Base-by-base conservation (phyloP, 2,113 vertebrate genomes). In the Chlamydotis undulata region DNA sequence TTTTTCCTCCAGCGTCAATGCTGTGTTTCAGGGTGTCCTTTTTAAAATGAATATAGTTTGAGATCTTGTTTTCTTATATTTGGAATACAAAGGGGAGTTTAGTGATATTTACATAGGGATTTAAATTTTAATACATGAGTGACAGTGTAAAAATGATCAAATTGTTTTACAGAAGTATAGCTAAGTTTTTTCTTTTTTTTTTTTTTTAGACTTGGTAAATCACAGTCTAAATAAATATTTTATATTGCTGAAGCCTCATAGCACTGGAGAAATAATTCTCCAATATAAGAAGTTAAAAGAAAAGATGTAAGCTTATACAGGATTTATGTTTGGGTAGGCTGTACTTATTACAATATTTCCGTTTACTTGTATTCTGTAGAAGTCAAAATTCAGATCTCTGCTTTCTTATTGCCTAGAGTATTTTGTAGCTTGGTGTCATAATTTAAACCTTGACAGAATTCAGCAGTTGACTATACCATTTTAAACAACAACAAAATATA, bases 291-390 rank as follows among this genome's bases (percentile, higher is more conserved):
- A 41, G 41, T 16, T 49, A 39, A 24, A 10, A 83, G 45, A 47
- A 50, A 11, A 49, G 4, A 43, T 29, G 29, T 0, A 24, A 22
- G 8, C 3, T 41, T 70, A 21, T 4, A 23, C 2, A 33, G 13
- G 17, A 49, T 26, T 88, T 77, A 6, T 52, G 10, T 52, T 71
- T 76, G 35, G 0, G 1, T 43, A 35, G 35, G 12, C 7, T 56
- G 11, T 64, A 23, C 68, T 70, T 63, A 10, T 47, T 56, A 59
- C 45, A 37, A 14, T 25, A 18, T 22, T 77, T 59, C 22, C 50
- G 1, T 14, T 68, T 67, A 45, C 14, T 19, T 74, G 10, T 55
- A 5, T 63, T 90, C 23, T 70, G 10, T 11, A 39, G 24, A n/a
- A 79, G 5, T 47, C 6, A 56, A 82, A 70, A 24, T 17, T 84